Conservation (phyloP, 1,140 invertebrate species). For the Drosophila leontia region DNA sequence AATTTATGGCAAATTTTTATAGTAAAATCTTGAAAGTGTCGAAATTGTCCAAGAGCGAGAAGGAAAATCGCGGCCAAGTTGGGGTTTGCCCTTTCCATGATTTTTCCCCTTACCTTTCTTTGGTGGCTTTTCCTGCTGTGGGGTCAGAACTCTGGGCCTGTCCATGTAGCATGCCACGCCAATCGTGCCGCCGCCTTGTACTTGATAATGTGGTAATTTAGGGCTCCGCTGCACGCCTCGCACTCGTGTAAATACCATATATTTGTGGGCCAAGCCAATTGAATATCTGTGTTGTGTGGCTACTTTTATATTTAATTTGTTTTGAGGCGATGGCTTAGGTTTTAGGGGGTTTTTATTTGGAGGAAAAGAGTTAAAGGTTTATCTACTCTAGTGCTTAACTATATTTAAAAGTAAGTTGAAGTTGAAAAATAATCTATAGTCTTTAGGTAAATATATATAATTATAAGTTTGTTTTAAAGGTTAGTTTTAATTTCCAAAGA, state of each 20-base stretch:
- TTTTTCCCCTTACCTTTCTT: not conserved
- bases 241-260: constrained; percentile 16
- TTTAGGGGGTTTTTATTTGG: not conserved
- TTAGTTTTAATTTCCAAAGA: not conserved
- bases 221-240: constrained; percentile 57
- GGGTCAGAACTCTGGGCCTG: constrained; percentile 61
- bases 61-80: constrained; percentile 54
- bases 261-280: constrained; percentile 19
- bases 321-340: not conserved
- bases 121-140: constrained; percentile 64
- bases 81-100: constrained; percentile 19
- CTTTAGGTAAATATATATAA: too few species aligned
- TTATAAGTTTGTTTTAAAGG: too few species aligned
- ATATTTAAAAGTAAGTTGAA: not conserved
- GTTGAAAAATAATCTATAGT: not conserved
- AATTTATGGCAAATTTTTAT: constrained; percentile 83
- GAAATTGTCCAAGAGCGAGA: constrained; percentile 62
- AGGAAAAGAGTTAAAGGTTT: not conserved
- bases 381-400: not conserved
- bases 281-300: constrained; percentile 24
- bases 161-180: constrained; percentile 37
- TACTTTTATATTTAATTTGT: constrained; percentile 1
- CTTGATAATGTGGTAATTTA: constrained; percentile 79
- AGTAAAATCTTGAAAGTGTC: constrained; percentile 79
- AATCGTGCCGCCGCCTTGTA: constrained; percentile 62